Evolutionary conservation across 1,140 invertebrate genomes (phyloP).

Genomic region (Battus philenor): DNA sequence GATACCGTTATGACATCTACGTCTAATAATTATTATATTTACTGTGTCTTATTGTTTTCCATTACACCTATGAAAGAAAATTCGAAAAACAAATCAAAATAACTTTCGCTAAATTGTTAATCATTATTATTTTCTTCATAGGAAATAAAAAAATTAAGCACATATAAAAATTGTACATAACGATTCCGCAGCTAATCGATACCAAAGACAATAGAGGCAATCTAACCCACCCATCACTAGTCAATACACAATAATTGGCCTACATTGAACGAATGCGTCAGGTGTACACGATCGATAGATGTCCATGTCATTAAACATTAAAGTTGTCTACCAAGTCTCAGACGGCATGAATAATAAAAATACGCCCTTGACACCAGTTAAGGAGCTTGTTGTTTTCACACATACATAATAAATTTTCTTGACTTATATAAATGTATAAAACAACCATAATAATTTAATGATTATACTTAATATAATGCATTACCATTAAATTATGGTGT

Average conservation of each 20-base stretch:
- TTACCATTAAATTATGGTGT: too few relatives aligned
- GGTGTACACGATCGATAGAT: conserved; percentile 36
- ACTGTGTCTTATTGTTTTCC: too few relatives aligned
- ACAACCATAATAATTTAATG: background rate
- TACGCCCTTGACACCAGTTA: conserved; percentile 31
- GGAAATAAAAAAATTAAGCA: too few relatives aligned
- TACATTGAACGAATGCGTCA: conserved; percentile 28
- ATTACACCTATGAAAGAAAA: too few relatives aligned
- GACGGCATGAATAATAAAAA: conserved; percentile 25
- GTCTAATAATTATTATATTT: too few relatives aligned
- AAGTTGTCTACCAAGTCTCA: conserved; percentile 33
- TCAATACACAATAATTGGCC: conserved; percentile 19
- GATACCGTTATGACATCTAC: too few relatives aligned
- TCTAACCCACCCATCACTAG: conserved; percentile 1
- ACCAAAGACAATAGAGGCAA: conserved; percentile 5
- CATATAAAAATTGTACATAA: too few relatives aligned
- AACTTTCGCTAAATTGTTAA: too few relatives aligned
- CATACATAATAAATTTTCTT: background rate
- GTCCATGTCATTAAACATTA: conserved; percentile 38
- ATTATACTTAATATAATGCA: too few relatives aligned
- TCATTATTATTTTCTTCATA: too few relatives aligned
- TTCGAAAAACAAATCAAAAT: too few relatives aligned
- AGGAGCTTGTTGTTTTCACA: conserved; percentile 5
- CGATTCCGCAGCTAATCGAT: too few relatives aligned
- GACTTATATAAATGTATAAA: conserved; percentile 10